A percentile compares a stretch with the other conserved stretches of the same genome.
Conservation (phyloP, 64 coral and sea anemone species). For the Trachythela sp. region DNA sequence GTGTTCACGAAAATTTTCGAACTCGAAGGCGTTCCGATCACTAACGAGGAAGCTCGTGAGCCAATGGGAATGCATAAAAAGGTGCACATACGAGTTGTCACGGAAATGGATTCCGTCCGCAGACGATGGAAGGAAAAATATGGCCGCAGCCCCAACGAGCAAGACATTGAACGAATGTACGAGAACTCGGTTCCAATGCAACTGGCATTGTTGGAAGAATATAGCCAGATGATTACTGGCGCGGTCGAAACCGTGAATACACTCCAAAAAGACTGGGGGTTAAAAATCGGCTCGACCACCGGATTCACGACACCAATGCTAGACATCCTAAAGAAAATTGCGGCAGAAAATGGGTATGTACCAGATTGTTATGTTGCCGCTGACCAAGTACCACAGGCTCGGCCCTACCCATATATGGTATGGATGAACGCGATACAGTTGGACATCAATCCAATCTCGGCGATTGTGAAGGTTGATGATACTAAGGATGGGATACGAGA, state of each 20-base stretch:
- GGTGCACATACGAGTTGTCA: constrained; percentile 74
- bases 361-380: constrained; percentile 96
- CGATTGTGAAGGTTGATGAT: constrained; percentile 93
- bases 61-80: constrained; percentile 95
- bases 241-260: constrained; percentile 78
- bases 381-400: constrained; percentile 92
- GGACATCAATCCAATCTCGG: constrained; percentile 85
- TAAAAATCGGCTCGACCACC: constrained; percentile 94
- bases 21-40: constrained; percentile 80
- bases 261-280: constrained; percentile 51
- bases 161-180: constrained; percentile 87
- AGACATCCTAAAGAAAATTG: constrained; percentile 59
- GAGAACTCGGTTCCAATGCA: constrained; percentile 82
- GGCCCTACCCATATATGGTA: constrained; percentile 95
- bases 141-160: constrained; percentile 72
- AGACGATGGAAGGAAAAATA: constrained; percentile 79
- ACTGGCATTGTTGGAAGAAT: constrained; percentile 40
- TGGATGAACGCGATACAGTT: constrained; percentile 90
- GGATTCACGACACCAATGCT: constrained; percentile 87
- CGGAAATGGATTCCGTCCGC: constrained; percentile 67
- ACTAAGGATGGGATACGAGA: constrained; percentile 88
- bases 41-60: constrained; percentile 82
- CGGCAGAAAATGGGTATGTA: constrained; percentile 66
- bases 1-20: constrained; percentile 71
- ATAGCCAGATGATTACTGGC: constrained; percentile 89